These are phyloP conservation scores for Leptestheria dahalacensis DNA, from an alignment of 1,140 invertebrate genomes.

Conservation along the genomic window DNA sequence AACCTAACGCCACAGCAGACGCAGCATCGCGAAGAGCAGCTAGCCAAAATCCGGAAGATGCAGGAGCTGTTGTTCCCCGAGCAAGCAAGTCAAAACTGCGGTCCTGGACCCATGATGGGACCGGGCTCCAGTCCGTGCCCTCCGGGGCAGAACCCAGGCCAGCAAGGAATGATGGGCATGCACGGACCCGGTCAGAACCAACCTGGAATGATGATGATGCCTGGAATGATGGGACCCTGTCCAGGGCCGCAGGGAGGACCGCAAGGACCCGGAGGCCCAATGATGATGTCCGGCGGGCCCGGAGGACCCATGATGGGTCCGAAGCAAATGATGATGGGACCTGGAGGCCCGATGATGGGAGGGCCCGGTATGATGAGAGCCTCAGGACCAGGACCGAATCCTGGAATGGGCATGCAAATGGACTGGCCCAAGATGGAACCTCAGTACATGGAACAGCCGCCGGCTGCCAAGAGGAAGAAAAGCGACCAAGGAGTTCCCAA, in stretches of 20 bases:
- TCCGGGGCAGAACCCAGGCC: constrained; percentile 19
- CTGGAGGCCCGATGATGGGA: constrained; percentile 1
- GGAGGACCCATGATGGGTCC: not conserved
- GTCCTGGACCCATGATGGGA: constrained; percentile 18
- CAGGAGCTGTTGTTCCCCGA: constrained; percentile 81
- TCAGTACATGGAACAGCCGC: constrained; percentile 16
- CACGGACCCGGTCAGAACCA: constrained; percentile 21
- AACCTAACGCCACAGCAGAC: constrained; percentile 90
- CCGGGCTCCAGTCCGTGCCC: constrained; percentile 25
- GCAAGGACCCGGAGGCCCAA: not conserved
- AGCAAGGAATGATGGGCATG: constrained; percentile 24
- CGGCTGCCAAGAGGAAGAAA: constrained; percentile 26
- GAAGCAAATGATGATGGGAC: constrained; percentile 4
- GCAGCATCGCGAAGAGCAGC: constrained; percentile 77
- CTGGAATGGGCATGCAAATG: constrained; percentile 10
- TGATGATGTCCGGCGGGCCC: constrained; percentile 27
- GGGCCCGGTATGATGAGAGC: not conserved
- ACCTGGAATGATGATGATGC: constrained; percentile 19
- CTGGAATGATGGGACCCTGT: not conserved
- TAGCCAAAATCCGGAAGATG: constrained; percentile 82
- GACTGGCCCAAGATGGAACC: constrained; percentile 3
- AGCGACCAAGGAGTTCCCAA: constrained; percentile 17
- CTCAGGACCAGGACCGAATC: not conserved
- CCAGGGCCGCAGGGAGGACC: not conserved
- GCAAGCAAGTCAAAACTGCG: constrained; percentile 32